Evolutionary conservation across 2,797 vertebrate species (phyloP), one percentile per base, ranked within the genome.

Genomic region (Netta rufina): DNA sequence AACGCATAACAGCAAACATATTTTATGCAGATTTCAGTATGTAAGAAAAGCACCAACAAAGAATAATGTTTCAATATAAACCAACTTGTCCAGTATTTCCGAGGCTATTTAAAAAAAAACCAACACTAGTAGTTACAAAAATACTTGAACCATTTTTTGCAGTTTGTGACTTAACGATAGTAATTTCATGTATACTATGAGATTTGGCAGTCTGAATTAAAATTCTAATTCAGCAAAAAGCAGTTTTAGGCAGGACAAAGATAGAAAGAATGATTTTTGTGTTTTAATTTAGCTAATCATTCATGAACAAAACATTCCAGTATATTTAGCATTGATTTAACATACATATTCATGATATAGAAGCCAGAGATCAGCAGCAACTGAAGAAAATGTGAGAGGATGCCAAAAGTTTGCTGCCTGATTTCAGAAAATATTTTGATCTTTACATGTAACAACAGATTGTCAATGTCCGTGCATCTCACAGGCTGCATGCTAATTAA

Each of bases 351-450:
- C 69, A 39, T 88, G 61, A 84, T 84, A 72, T 8, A 72, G 53
- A 94, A 95, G 72, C 79, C 57, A 95, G 54, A 74, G 57, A 89
- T 84, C 84, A 95, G 60, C 36, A 82, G 28, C 88, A 94, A 92
- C 77, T 89, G 79, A 87, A 96, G 67, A 74, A 91, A 87, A 91
- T 69, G 89, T 57, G 39, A 79, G 33, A 91, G 78, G 60, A 83
- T 85, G 87, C 88, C 91, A 96, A 94, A 92, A 86, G 89, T 84
- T 90, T 89, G 54, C 45, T 95, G 95, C 80, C 77, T 66, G 24
- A 84, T 91, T 89, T 75, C 69, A 87, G 94, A 75, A 80, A 95
- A 88, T 84, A 89, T 89, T 97, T 95, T 95, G 90, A 97, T 94
- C 86, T 91, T 94, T 87, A 96, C 61, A 91, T 76, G 71, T 74